Evolutionary conservation across 1,140 invertebrate genomes (phyloP), one percentile per base, ranked within the genome.

Genomic region (Eurosta solidaginis): DNA sequence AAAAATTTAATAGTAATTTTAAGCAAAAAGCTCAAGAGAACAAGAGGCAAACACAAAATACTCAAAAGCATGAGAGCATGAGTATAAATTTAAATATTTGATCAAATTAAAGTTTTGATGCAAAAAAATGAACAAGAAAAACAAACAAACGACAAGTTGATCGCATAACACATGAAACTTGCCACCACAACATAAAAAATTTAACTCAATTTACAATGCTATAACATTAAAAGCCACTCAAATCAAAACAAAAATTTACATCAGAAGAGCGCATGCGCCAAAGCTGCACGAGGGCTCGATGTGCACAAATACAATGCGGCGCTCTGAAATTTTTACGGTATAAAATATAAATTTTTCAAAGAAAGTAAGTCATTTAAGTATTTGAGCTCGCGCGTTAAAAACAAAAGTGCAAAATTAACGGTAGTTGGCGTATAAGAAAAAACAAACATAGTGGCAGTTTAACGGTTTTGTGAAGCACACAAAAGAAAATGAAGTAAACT

Each of bases 321-420:
- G 50, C 54, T 77, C 27, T 42, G 29, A 29, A 49, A 74, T 54
- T 68, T 77, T 78, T 78, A 54, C 76, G 54, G 78, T 79, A 79
- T 79, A 79, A 79, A 79, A 77, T 47, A 79, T 42, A 79, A 77
- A 74, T 52, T 40, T 74, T 79, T 77, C 45, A 79, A 77, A 77
- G 76, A 77, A 79, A 79, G 59, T 68, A 45, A 79, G 44, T 79
- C 78, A 79, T 74, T 79, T 79, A 44, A 49, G 47, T 77, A 74
- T 49, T 77, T 54, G 76, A 79, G 78, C 76, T 77, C 76, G 49
- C 68, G 76, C 76, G 50, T 77, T 79, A 68, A 63, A 74, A 73
- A 79, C 74, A 63, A 77, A 79, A 77, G 33, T 59, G 74, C 20
- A 44, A 52, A 76, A n/a, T n/a, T 22, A 76, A 52, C 74, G 50